phyloP scores from a whole-genome alignment of 2,113 vertebrate genomes.

The Salminus brasiliensis region DNA sequence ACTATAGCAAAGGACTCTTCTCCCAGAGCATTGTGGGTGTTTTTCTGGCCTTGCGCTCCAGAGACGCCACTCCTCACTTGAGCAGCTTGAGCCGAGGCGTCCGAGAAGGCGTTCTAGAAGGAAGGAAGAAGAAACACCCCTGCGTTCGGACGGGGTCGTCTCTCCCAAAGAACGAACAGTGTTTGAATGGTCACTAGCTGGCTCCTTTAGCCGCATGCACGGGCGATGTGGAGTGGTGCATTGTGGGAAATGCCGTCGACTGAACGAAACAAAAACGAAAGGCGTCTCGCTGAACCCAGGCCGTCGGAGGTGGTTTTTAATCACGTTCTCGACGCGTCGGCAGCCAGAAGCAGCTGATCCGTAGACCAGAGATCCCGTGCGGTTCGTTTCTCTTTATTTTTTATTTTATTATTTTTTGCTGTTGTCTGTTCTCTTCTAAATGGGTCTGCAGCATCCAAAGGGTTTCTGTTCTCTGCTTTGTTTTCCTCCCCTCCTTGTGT shows the following conservation, averaged over 20 bases:
- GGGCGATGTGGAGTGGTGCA: background rate
- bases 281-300: background rate
- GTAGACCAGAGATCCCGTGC: background rate
- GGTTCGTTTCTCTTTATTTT: background rate
- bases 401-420: background rate
- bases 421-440: constrained; percentile 28
- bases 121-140: background rate
- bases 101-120: too few species aligned
- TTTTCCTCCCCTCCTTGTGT: constrained; percentile 53
- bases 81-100: background rate
- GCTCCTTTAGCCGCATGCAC: background rate
- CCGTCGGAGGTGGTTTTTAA: background rate
- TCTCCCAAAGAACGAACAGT: constrained; percentile 46
- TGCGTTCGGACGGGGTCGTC: constrained; percentile 25
- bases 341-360: background rate
- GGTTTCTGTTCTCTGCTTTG: constrained; percentile 62
- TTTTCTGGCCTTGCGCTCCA: background rate
- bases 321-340: background rate
- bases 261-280: background rate
- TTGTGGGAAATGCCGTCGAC: background rate
- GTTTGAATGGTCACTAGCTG: constrained; percentile 37
- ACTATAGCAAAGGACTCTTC: background rate
- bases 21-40: background rate
- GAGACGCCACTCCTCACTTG: background rate
- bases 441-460: constrained; percentile 43